Evolutionary conservation across 2,888 invertebrate species (phyloP).

Genomic region (Chymomyza amoena): DNA sequence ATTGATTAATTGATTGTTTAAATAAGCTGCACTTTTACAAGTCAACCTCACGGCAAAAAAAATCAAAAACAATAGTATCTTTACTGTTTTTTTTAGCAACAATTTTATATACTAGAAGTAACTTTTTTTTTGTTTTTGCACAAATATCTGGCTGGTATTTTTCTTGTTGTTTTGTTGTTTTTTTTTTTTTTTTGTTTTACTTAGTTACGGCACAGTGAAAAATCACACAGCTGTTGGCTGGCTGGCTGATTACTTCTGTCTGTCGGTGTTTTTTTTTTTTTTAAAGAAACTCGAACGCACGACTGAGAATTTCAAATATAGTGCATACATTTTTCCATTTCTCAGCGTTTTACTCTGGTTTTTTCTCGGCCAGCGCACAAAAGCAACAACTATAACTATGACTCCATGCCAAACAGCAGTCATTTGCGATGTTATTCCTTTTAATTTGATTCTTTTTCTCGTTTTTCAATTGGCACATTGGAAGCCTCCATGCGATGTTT

Average conservation of each 20-base stretch:
- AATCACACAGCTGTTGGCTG: slow-evolving; percentile 1
- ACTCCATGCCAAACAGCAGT: not conserved
- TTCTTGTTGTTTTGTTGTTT: slow-evolving; percentile 7
- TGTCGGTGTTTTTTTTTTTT: slow-evolving; percentile 5
- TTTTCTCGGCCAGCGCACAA: slow-evolving; percentile 33
- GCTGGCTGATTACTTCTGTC: slow-evolving; percentile 5
- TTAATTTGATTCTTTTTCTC: slow-evolving; percentile 33
- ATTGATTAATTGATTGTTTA: slow-evolving; percentile 49
- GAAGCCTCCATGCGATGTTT: slow-evolving; percentile 54
- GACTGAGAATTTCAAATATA: slow-evolving; percentile 19
- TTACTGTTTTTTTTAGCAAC: not conserved
- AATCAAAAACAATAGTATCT: not conserved
- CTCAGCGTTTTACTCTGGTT: not conserved
- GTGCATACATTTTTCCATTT: slow-evolving; percentile 1
- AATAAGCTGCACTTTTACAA: not conserved
- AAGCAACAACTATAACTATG: slow-evolving; percentile 12
- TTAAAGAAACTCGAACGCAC: slow-evolving; percentile 28
- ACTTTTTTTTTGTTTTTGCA: not conserved
- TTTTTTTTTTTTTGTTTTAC: slow-evolving; percentile 13
- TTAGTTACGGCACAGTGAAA: not conserved
- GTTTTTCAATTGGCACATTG: slow-evolving; percentile 54
- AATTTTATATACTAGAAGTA: not conserved
- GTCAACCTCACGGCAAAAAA: not conserved
- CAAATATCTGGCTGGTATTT: not conserved
- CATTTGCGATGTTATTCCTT: slow-evolving; percentile 25